These are phyloP conservation scores for Microplitis deprimator DNA, from an alignment of 2,888 invertebrate species.

Conservation along the genomic window DNA sequence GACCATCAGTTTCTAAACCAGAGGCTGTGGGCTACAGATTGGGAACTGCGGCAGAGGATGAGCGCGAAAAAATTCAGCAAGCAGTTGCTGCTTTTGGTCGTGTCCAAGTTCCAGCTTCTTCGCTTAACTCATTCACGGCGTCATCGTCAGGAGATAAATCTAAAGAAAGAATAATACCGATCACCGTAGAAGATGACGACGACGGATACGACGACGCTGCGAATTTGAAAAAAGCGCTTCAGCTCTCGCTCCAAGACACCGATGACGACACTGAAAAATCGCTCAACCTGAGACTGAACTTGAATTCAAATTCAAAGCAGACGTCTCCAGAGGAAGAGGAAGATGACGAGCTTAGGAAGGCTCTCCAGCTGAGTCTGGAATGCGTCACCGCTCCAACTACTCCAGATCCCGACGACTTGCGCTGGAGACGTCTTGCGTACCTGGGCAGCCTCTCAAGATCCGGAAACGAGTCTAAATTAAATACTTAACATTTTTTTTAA, in stretches of 20 bases:
- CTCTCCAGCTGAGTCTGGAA: slow-evolving; percentile 73
- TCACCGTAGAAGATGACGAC: slow-evolving; percentile 51
- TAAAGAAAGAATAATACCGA: slow-evolving; percentile 65
- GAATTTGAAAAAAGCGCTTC: slow-evolving; percentile 73
- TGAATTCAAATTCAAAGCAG: slow-evolving; percentile 13
- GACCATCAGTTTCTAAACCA: slow-evolving; percentile 40
- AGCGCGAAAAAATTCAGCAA: slow-evolving; percentile 55
- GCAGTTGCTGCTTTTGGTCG: slow-evolving; percentile 56
- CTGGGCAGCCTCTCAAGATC: slow-evolving; percentile 58
- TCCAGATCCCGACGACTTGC: slow-evolving; percentile 66
- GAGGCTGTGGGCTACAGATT: slow-evolving; percentile 58
- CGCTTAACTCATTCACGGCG: slow-evolving; percentile 26
- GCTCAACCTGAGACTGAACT: slow-evolving; percentile 57
- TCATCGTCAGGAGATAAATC: slow-evolving; percentile 43
- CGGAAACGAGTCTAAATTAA: slow-evolving; percentile 62
- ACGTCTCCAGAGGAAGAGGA: slow-evolving; percentile 51
- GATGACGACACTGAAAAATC: slow-evolving; percentile 54
- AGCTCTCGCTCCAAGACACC: slow-evolving; percentile 72
- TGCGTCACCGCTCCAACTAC: slow-evolving; percentile 67
- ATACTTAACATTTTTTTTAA: slow-evolving; percentile 60
- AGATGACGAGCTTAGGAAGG: slow-evolving; percentile 72
- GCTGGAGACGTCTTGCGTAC: slow-evolving; percentile 62
- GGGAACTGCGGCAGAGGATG: slow-evolving; percentile 58
- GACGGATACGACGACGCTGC: slow-evolving; percentile 69
- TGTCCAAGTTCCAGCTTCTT: slow-evolving; percentile 55